phyloP scores from a whole-genome alignment of 2,113 vertebrate species.

The Sula dactylatra region DNA sequence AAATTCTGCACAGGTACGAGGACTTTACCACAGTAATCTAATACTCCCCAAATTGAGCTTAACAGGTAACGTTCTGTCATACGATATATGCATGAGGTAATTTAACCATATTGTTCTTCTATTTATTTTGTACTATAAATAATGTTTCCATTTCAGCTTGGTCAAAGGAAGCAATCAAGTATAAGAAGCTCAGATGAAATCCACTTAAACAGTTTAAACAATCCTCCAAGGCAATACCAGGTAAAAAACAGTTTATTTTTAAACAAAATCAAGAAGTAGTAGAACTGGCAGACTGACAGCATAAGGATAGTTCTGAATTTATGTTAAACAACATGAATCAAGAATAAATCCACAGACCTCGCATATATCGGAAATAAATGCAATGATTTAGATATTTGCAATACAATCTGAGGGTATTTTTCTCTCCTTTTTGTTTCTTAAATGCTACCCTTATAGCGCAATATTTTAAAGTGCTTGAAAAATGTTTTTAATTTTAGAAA shows the following conservation, averaged over 20 bases:
- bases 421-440: not conserved
- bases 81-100: not conserved
- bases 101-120: not conserved
- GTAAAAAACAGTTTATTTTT: constrained; percentile 66
- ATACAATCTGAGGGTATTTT: not conserved
- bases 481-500: not conserved
- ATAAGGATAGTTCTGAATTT: not conserved
- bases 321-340: not conserved
- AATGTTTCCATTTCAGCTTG: constrained; percentile 75
- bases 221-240: constrained; percentile 83
- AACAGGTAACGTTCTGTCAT: not conserved
- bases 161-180: constrained; percentile 77
- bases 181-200: constrained; percentile 78
- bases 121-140: constrained; percentile 12
- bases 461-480: not conserved
- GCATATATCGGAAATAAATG: not conserved
- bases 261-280: not conserved
- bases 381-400: not conserved
- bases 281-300: not conserved
- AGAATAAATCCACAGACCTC: not conserved
- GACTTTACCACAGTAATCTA: not conserved
- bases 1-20: not conserved
- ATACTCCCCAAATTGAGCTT: not conserved
- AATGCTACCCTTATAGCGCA: not conserved
- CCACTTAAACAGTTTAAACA: constrained; percentile 77